These are phyloP conservation scores for Paedocypris sp. DNA, from an alignment of 2,113 vertebrate species.

Conservation along the genomic window DNA sequence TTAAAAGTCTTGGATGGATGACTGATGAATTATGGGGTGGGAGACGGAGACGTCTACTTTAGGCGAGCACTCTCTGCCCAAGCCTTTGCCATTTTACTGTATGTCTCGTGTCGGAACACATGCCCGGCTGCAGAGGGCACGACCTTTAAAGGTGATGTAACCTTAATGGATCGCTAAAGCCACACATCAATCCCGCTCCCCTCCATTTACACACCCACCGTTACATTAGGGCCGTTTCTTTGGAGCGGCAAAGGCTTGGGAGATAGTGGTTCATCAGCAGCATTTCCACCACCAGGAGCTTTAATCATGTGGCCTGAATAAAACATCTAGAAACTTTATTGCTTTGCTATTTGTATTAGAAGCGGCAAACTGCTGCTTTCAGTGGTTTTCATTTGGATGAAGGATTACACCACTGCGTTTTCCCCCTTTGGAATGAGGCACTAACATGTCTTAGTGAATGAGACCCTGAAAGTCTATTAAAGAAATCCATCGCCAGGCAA, in stretches of 20 bases:
- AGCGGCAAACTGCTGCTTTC: neutral
- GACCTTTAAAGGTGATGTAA: neutral
- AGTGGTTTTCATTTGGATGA: too few species aligned
- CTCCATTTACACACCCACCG: neutral
- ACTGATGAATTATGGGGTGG: slow-evolving; percentile 6
- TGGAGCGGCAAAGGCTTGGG: neutral
- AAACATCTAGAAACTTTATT: neutral
- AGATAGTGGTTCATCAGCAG: neutral
- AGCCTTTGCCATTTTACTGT: neutral
- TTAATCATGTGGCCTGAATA: neutral
- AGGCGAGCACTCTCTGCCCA: slow-evolving; percentile 8
- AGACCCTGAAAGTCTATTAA: too few species aligned
- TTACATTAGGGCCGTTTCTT: neutral
- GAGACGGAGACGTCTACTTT: too few species aligned
- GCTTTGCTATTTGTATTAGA: neutral
- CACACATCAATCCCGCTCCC: neutral
- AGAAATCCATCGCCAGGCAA: too few species aligned
- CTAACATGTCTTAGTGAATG: too few species aligned
- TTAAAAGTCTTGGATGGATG: neutral
- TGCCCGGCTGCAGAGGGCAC: neutral
- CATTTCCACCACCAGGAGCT: neutral
- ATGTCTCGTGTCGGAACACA: neutral
- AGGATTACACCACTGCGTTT: too few species aligned
- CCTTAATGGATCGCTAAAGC: neutral
- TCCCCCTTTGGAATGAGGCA: too few species aligned